Evolutionary conservation across 2,888 invertebrate genomes (phyloP).

Genomic region (Orchestes rusci): DNA sequence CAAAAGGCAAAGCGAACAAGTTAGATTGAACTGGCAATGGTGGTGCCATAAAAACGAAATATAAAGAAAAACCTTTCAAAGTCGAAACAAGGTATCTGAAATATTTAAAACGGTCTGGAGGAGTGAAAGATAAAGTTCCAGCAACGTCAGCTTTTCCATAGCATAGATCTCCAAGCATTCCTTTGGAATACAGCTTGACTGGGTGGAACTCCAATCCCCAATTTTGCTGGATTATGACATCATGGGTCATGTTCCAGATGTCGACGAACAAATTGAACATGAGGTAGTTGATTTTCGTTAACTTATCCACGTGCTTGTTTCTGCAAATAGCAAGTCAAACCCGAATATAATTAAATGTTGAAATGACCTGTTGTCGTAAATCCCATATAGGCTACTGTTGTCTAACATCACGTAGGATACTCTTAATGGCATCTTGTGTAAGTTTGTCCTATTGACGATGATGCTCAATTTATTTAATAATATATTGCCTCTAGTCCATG

Average conservation of each 20-base stretch:
- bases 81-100: conserved; percentile 14
- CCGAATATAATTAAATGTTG: too few relatives aligned
- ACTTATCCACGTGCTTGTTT: conserved; percentile 33
- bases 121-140: conserved; percentile 22
- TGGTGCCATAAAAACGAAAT: conserved; percentile 15
- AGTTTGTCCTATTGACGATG: conserved; percentile 14
- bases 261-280: conserved; percentile 13
- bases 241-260: conserved; percentile 21
- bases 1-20: conserved; percentile 13
- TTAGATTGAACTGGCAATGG: conserved; percentile 15
- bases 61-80: conserved; percentile 6
- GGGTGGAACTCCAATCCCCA: conserved; percentile 19
- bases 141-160: conserved; percentile 51
- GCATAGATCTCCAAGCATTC: conserved; percentile 53
- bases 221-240: conserved; percentile 9
- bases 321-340: too few relatives aligned
- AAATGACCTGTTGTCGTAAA: conserved; percentile 29
- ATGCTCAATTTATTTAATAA: conserved; percentile 11
- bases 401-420: conserved; percentile 20
- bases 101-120: conserved; percentile 13
- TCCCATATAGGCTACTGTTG: conserved; percentile 14
- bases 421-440: conserved; percentile 12
- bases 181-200: conserved; percentile 47
- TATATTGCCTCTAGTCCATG: conserved; percentile 11
- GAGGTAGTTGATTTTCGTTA: conserved; percentile 49